phyloP scores from a whole-genome alignment of 64 coral and sea anemone genomes.

The Orbicella faveolata region DNA sequence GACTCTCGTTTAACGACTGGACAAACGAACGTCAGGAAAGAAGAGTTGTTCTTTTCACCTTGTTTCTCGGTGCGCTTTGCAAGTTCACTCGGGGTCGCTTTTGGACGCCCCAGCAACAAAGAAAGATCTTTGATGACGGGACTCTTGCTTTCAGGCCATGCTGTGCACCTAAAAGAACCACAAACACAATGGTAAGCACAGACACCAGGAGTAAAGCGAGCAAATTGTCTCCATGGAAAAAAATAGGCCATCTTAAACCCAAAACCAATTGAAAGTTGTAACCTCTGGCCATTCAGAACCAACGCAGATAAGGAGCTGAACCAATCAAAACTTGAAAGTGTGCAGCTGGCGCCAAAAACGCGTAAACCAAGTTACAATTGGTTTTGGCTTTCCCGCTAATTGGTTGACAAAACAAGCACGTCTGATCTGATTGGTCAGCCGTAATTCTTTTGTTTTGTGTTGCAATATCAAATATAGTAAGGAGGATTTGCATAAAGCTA shows the following conservation, averaged over 20 bases:
- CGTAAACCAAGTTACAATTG: background rate
- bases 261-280: background rate
- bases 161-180: constrained; percentile 33
- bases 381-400: background rate
- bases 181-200: background rate
- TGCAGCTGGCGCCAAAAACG: background rate
- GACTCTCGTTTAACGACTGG: too few species aligned
- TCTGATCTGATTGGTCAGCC: too few species aligned
- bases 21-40: too few species aligned
- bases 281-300: background rate
- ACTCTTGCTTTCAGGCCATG: constrained; percentile 63
- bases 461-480: background rate
- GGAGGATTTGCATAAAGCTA: background rate
- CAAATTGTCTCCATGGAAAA: background rate
- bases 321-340: background rate
- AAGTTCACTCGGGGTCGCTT: background rate
- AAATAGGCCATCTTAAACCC: background rate
- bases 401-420: too few species aligned
- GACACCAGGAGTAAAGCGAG: background rate
- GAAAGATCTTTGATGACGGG: constrained; percentile 53
- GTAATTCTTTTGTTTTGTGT: too few species aligned
- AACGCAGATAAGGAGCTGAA: background rate
- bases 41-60: background rate
- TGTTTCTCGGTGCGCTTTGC: background rate
- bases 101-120: background rate